These are phyloP conservation scores for Sebastes schlegelii DNA, from an alignment of 2,113 vertebrate species.

Conservation along the genomic window DNA sequence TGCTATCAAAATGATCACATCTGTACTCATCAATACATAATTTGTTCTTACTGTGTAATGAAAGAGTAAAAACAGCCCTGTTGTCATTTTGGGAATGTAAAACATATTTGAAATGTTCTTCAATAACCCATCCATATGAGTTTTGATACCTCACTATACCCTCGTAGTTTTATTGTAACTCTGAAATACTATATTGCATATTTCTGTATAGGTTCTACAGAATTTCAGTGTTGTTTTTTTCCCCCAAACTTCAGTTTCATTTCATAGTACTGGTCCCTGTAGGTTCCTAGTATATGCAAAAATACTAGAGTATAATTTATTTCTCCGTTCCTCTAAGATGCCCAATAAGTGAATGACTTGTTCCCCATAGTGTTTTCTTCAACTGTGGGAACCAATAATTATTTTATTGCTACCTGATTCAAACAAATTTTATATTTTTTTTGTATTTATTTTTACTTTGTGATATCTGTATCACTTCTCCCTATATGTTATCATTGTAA, in stretches of 20 bases:
- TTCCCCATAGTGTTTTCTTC: background rate
- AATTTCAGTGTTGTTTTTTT: background rate
- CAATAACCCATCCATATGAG: background rate
- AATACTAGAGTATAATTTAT: background rate
- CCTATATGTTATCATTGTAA: background rate
- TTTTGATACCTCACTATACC: background rate
- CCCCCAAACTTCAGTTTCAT: background rate
- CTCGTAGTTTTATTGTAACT: background rate
- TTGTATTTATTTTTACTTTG: no score
- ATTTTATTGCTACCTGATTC: background rate
- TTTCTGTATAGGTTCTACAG: background rate
- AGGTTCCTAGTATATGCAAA: background rate
- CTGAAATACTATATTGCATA: background rate
- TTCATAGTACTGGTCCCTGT: background rate
- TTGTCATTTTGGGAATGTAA: background rate
- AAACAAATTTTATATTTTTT: background rate
- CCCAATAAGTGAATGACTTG: background rate
- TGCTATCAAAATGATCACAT: background rate
- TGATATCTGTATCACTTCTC: background rate
- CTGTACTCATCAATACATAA: no score
- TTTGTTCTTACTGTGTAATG: no score
- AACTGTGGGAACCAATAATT: background rate
- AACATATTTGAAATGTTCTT: background rate
- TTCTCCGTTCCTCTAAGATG: background rate
- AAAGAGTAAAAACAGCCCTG: background rate